Percentiles rank a stretch among this genome's conserved stretches.
Evolutionary conservation across 2,113 vertebrate species (phyloP).

Genomic region (Ovis aries): DNA sequence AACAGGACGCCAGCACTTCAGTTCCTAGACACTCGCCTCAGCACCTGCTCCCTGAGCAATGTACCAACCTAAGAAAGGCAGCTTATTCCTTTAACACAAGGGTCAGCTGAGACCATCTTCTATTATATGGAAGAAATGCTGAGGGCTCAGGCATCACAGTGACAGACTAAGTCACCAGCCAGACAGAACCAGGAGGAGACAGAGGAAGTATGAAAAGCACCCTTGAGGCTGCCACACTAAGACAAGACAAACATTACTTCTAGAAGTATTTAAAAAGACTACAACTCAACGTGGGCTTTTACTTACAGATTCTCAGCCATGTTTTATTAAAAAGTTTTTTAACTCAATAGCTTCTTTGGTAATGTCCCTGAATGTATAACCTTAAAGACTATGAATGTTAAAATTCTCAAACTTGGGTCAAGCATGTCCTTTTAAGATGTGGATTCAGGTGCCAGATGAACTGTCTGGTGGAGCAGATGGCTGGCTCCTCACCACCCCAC

Average conservation of each 20-base stretch:
- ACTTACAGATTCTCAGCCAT: not conserved
- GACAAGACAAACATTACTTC: not conserved
- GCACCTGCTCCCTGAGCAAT: not conserved
- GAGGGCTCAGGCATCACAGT: not conserved
- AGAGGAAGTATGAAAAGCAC: not conserved
- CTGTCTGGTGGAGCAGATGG: not conserved
- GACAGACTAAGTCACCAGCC: not conserved
- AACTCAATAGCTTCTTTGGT: not conserved
- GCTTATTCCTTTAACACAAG: not conserved
- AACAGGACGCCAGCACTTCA: not conserved
- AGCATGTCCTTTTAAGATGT: not conserved
- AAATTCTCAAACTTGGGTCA: not conserved
- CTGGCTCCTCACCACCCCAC: not conserved
- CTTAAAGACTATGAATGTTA: not conserved
- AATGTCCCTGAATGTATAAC: not conserved
- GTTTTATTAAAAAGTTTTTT: not conserved
- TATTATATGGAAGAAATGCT: not conserved
- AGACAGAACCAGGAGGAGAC: not conserved
- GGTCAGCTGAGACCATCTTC: not conserved
- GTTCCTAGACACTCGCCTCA: not conserved
- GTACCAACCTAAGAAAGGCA: not conserved
- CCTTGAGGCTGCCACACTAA: not conserved
- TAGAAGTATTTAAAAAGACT: not conserved
- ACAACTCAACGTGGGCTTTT: not conserved
- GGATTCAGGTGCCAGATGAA: rapidly evolving